Evolutionary conservation across 2,113 vertebrate species (phyloP), one percentile per base, ranked within the genome.

Genomic region (Parotia lawesii): DNA sequence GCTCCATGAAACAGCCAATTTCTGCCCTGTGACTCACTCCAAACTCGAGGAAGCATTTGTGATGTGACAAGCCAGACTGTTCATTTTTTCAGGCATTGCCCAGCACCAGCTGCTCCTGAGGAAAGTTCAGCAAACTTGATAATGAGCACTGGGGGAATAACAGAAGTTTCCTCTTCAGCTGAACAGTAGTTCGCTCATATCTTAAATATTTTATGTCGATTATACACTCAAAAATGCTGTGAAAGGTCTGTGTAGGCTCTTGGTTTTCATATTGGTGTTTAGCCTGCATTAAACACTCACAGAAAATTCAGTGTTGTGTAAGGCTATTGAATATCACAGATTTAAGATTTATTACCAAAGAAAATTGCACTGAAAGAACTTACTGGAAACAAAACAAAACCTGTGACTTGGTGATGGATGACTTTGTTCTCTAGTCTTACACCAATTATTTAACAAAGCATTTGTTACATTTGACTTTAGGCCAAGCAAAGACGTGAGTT

Each of bases 371-470:
- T 96, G 87, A 75, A 97, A 86, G 94, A 90, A 84, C 61, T 91
- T 96, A 91, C 60, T 96, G 76, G 84, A 95, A 96, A 87, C 60
- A 94, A 94, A 78, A 70, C 75, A 35, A 97, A 97, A 96, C 90
- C 79, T 56, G 75, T 95, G 89, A 78, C 82, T 94, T 60, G 51
- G 65, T 94, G 79, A 96, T 95, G 87, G 74, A 91, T 95, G 69
- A 65, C 69, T 67, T 87, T 56, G 62, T 96, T 93, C 77, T 94
- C 75, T 42, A 89, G 61, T 89, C 56, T 94, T 93, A 58, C 40
- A 62, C 67, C 71, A 97, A 78, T 53, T 76, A 94, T 94, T 94
- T 93, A 95, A 83, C 89, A 93, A 90, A 96, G 31, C 71, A 72
- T 94, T 95, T 96, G 45, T 95, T 95, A 62, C 37, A 23, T 54